phyloP scores from a whole-genome alignment of 1,140 invertebrate genomes.

The Brachionus koreanus region DNA sequence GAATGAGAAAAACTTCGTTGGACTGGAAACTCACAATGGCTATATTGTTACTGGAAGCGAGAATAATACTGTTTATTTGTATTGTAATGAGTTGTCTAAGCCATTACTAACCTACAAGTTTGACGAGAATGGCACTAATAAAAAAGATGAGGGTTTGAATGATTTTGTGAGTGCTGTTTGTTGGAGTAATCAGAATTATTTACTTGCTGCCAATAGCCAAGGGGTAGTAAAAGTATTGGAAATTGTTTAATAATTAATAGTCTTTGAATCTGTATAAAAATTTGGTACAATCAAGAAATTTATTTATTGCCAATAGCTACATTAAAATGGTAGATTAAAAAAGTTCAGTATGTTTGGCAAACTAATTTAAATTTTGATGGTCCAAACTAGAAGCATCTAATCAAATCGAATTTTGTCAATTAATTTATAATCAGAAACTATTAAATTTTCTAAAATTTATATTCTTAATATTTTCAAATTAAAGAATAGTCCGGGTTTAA shows the following conservation, averaged over 20 bases:
- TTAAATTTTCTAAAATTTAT: not conserved
- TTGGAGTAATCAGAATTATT: slow-evolving; percentile 77
- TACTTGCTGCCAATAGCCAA: slow-evolving; percentile 91
- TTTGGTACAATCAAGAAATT: not conserved
- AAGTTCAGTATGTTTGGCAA: not conserved
- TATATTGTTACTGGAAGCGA: slow-evolving; percentile 92
- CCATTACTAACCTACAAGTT: slow-evolving; percentile 83
- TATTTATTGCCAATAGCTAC: not conserved
- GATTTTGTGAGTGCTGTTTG: slow-evolving; percentile 94
- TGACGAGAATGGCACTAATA: slow-evolving; percentile 67
- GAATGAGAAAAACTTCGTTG: slow-evolving; percentile 53
- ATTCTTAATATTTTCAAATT: not conserved
- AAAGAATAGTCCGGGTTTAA: not conserved
- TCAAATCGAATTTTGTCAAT: not conserved
- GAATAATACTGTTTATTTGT: slow-evolving; percentile 88
- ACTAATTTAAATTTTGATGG: not conserved
- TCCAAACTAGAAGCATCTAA: not conserved
- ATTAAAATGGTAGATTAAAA: not conserved
- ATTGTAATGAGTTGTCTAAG: slow-evolving; percentile 83
- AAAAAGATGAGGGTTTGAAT: slow-evolving; percentile 73
- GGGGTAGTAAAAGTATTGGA: slow-evolving; percentile 67
- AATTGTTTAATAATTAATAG: slow-evolving; percentile 26
- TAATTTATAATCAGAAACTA: not conserved
- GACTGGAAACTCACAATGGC: slow-evolving; percentile 86
- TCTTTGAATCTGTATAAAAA: not conserved